Base-by-base conservation (phyloP, 2,888 invertebrate genomes). In the Pecten maximus region DNA sequence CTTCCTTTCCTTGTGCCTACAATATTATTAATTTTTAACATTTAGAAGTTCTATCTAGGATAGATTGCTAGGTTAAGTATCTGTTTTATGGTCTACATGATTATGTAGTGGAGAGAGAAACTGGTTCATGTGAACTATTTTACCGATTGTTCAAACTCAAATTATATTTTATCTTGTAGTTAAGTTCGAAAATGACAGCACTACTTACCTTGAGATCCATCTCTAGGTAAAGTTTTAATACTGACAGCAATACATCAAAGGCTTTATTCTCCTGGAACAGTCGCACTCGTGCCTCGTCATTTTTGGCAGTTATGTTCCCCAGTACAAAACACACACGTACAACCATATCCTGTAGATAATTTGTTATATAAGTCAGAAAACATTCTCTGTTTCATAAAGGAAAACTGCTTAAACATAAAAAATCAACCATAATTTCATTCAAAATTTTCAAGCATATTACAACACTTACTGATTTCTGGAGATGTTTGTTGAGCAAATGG, bases 261-360 rank as follows among this genome's bases (percentile, higher is more conserved):
- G 95, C 94, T 87, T 95, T 95, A 19, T 93, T 93, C 89, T 96
- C 96, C 88, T 96, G 94, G 91, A 95, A 96, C 39, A 97, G 93
- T 23, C 93, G 91, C 19, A 94, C 90, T 87, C 98, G 97, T 0
- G 98, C 98, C 87, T 97, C 97, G 92, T 98, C 98, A 94, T 98
- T 98, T 94, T 98, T 98, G 39, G 98, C 98, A 95, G 98, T 98
- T 97, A 98, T 98, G 96, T 98, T 98, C 40, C 98, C 98, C 87
- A 98, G 97, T 92, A 98, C 98, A 96, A 98, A 98, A 1, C 98
- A 98, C 89, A 98, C 97, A 2, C 98, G 97, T 89, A 98, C 98
- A 89, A 98, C 97, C 89, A 98, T 97, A 93, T 98, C 98, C 96
- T 97, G 92, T 40, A 94, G n/a, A 92, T 40, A 88, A 91, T 35